phyloP scores from a whole-genome alignment of 2,113 vertebrate genomes.

The Illadopsis cleaveri region DNA sequence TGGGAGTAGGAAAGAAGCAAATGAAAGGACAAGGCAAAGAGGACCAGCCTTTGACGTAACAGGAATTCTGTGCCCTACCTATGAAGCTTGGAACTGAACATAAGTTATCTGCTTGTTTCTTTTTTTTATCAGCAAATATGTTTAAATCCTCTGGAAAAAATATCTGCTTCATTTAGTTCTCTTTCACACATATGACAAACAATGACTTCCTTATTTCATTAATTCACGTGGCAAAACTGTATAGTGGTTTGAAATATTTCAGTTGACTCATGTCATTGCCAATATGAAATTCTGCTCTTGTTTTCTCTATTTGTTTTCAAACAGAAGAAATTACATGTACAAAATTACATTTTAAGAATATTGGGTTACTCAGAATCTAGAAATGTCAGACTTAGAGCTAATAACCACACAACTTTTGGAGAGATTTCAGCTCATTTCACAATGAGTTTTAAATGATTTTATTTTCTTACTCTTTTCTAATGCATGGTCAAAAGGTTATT shows the following conservation, averaged over 20 bases:
- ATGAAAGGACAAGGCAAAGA: background rate
- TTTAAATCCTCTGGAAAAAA: background rate
- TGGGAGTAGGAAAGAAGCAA: background rate
- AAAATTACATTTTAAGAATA: background rate
- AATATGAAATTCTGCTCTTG: background rate
- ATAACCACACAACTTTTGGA: background rate
- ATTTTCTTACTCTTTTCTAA: background rate
- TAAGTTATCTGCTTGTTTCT: background rate
- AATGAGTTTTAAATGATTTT: background rate
- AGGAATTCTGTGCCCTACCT: background rate
- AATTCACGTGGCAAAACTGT: background rate
- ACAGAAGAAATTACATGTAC: background rate
- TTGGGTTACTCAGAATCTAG: background rate
- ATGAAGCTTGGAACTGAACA: background rate
- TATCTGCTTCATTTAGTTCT: background rate
- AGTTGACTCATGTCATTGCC: background rate
- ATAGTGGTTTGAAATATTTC: background rate
- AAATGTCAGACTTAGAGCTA: background rate
- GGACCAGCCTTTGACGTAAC: too few species aligned
- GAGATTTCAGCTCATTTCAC: background rate
- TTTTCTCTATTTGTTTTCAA: background rate
- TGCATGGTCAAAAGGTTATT: background rate
- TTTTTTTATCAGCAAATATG: background rate
- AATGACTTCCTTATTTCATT: background rate
- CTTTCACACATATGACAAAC: background rate